Base-by-base conservation (phyloP, 2,797 vertebrate species). In the Phrynocephalus guinanensis region DNA sequence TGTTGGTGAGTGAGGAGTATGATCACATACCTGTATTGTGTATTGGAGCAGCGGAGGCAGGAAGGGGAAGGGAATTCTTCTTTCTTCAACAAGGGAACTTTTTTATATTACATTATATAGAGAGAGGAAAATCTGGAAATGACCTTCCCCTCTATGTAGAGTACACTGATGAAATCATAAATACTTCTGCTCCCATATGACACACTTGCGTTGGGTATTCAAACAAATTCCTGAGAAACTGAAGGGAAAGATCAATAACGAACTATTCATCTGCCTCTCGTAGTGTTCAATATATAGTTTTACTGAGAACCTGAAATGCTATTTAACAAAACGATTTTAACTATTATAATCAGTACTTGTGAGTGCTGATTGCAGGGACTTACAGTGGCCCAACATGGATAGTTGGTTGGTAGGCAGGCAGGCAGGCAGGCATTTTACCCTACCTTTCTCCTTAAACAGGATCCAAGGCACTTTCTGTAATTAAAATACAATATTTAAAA, bases 121-220 rank as follows among this genome's bases (percentile, higher is more conserved):
- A 33, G 33, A 33, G 26, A 38, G 8, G 30, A 30, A 77, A 82
- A 67, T 77, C 26, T 75, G 72, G 56, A 84, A 76, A 84, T 20
- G 4, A 24, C 3, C 11, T 10, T 24, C 22, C 3, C 44, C 28
- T 13, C 13, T 82, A 28, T 33, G 44, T 67, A 56, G 60, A 75
- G n/a, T 26, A 76, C n/a, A 28, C 16, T 80, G n/a, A 71, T 78
- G 48, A 82, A 71, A 87, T 70, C n/a, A 82, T 82, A 63, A 60
- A 70, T 78, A 71, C 24, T 78, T 83, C 70, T 70, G 26, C 26
- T 78, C 2, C 52, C 81, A 44, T 78, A 33, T 82, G 67, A 60
- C 50, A 44, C 38, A 15, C 63, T 22, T 86, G n/a, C 56, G 48
- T 86, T 67, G 30, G 71, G 63, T 79, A 10, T 71, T 70, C n/a